Evolutionary conservation across 2,797 vertebrate species (phyloP), one percentile per base, ranked within the genome.

Genomic region (Gobio occitaniae): DNA sequence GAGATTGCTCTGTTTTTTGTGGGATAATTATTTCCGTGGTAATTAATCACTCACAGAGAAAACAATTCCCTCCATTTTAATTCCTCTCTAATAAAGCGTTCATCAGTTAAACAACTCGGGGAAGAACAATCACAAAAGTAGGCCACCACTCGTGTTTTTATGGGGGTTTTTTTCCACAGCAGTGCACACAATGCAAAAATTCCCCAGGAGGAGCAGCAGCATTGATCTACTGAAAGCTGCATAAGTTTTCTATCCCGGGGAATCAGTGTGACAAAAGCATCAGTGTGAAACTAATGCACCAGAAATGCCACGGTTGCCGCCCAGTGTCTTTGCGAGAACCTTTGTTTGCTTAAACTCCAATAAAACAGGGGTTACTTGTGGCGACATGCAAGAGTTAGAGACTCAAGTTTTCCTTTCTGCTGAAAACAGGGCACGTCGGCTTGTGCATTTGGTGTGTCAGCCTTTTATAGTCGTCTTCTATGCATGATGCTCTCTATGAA

Each of bases 221-320:
- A 91, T 83, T 92, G 91, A 93, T 93, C 89, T 89, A 84, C 78
- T n/a, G 89, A 92, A 91, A 92, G 91, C 89, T 54, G 88, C 61
- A 54, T 82, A 87, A 81, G 83, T 93, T 92, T 90, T 90, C 89
- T 84, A 86, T 92, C 88, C 87, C 21, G 71, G 38, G 82, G 89
- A 88, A 88, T 91, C 77, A 16, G 87, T 91, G 90, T 93, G 92
- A 93, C 92, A 93, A 93, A 92, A 87, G 87, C 83, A 17, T 87
- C 82, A 80, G 86, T 86, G 90, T 90, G 75, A 89, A 94, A 93
- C 93, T 92, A 93, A 95, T 92, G 88, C 78, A 72, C 88, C 91
- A 86, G 89, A 91, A 91, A 90, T 88, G 88, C 89, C 84, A 87
- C 89, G 81, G 83, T 83, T 79, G 88, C 84, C 25, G 83, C 87